Conservation (phyloP, 1,140 invertebrate species). For the Brachionus rubens region DNA sequence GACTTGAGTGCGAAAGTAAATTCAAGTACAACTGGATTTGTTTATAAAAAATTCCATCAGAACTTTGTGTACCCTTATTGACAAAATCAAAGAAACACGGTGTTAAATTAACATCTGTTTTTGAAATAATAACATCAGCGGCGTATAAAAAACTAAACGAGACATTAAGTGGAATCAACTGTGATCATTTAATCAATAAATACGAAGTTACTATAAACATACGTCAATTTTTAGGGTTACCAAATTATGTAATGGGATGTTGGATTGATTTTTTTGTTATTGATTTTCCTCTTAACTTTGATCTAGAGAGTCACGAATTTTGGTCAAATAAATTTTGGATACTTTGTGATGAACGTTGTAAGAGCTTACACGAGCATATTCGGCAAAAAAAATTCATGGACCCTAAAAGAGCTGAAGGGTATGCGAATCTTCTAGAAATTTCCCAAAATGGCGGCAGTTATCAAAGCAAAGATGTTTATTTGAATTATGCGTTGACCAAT, state of each 20-base stretch:
- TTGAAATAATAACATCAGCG: not conserved
- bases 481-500: not conserved
- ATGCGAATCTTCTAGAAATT: not conserved
- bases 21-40: not conserved
- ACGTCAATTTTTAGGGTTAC: not conserved
- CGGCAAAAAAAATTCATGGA: not conserved
- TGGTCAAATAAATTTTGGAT: not conserved
- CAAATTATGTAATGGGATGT: conserved; percentile 14
- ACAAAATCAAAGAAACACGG: not conserved
- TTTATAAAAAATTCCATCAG: not conserved
- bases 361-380: not conserved
- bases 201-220: conserved; percentile 19
- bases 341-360: not conserved
- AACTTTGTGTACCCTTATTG: not conserved
- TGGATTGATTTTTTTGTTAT: conserved; percentile 12
- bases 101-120: conserved; percentile 1
- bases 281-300: not conserved
- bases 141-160: not conserved
- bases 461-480: not conserved
- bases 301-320: not conserved
- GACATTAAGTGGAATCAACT: not conserved
- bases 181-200: not conserved
- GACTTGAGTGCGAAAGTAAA: not conserved
- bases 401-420: not conserved
- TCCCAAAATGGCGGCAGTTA: not conserved